Percentiles rank a stretch among this genome's conserved stretches.
phyloP scores from a whole-genome alignment of 2,113 vertebrate species.

The Prunella himalayana region DNA sequence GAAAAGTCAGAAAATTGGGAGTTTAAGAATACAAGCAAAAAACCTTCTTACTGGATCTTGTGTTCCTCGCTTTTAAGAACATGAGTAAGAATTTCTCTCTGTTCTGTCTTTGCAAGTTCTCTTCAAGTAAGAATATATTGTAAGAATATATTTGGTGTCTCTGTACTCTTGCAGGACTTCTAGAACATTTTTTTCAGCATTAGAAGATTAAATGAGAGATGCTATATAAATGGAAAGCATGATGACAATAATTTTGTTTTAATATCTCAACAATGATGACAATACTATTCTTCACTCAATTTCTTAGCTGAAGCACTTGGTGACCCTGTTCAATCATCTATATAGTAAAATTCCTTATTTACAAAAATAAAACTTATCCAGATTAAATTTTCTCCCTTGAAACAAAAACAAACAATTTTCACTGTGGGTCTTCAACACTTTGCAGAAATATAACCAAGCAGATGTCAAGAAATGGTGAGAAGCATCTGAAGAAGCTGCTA shows the following conservation, averaged over 20 bases:
- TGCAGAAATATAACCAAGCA: neutral
- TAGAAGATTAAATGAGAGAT: neutral
- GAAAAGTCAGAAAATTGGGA: neutral
- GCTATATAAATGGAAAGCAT: neutral
- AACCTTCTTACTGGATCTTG: neutral
- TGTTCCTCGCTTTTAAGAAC: neutral
- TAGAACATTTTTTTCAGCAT: neutral
- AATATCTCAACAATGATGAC: neutral
- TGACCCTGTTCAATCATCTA: neutral
- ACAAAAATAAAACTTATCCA: neutral
- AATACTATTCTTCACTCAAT: neutral
- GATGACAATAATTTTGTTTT: neutral
- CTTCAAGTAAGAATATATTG: neutral
- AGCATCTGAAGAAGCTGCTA: neutral
- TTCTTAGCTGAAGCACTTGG: neutral
- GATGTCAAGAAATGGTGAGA: neutral
- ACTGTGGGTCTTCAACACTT: neutral
- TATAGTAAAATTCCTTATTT: neutral
- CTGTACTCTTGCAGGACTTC: neutral
- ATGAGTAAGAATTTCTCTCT: neutral
- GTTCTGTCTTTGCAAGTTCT: neutral
- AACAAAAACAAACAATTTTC: neutral
- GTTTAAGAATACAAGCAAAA: neutral
- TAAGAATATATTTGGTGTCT: neutral
- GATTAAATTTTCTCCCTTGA: neutral